Conservation (phyloP, 2,797 vertebrate species). For the Pyrocephalus nanus region DNA sequence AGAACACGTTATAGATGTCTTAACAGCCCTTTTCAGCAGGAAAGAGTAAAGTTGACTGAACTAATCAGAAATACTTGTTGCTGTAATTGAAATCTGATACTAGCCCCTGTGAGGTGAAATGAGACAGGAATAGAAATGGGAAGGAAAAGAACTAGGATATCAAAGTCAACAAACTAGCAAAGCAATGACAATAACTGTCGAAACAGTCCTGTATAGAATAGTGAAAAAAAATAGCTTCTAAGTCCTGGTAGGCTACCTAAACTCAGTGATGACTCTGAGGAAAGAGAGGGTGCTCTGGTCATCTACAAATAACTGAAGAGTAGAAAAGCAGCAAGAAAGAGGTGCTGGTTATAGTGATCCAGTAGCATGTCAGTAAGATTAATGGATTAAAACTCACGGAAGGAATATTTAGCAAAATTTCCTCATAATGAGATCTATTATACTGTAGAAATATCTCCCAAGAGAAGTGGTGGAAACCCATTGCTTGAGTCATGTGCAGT, state of each 20-base stretch:
- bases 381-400: not conserved
- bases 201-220: not conserved
- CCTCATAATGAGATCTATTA: not conserved
- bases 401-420: not conserved
- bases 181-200: not conserved
- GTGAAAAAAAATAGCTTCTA: not conserved
- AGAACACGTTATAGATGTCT: not conserved
- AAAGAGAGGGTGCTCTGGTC: not conserved
- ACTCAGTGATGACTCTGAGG: not conserved
- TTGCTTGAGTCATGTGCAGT: not conserved
- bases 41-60: not conserved
- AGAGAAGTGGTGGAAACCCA: not conserved
- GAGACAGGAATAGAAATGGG: not conserved
- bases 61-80: not conserved
- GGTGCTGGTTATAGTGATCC: not conserved
- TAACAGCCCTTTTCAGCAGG: not conserved
- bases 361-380: not conserved
- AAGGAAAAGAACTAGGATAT: not conserved
- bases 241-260: not conserved
- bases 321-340: not conserved
- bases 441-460: not conserved
- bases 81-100: not conserved
- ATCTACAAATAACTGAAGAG: not conserved
- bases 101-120: not conserved
- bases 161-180: not conserved